Evolutionary conservation across 1,140 invertebrate genomes (phyloP), one percentile per base, ranked within the genome.

Genomic region (Heliconius nattereri): DNA sequence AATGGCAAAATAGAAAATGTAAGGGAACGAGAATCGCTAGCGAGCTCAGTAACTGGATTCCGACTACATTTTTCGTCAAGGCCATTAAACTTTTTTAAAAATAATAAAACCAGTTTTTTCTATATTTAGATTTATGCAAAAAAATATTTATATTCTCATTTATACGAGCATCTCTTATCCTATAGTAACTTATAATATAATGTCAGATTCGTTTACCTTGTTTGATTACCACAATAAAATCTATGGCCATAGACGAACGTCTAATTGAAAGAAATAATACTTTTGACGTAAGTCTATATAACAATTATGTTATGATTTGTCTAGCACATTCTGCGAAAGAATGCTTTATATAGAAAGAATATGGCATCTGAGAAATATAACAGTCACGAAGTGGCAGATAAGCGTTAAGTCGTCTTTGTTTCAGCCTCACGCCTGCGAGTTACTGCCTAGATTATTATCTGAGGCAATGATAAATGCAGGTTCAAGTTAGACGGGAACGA

Each of bases 401-500:
- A 83, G 78, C 78, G 76, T 77, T 76, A 82, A 80, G 82, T 85
- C 82, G 84, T 82, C 86, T 87, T 87, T 89, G 86, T 87, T 90
- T 82, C 80, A 83, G 83, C 89, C 90, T 91, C 90, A 91, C 87
- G 87, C 85, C 84, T 85, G 85, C 86, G 84, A 86, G 84, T 88
- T 88, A 81, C 85, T 81, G 86, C 73, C 81, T 81, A 85, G 86
- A 87, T 87, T 84, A 77, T 85, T 84, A 91, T 92, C 86, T 79
- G 49, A 88, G 81, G 84, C 88, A 86, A 83, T 89, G 91, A 90
- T 90, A 90, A 91, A 92, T 92, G 87, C 85, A 87, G 83, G 83
- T 81, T 84, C 74, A 78, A 84, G 78, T 79, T 82, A 74, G 75
- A 80, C 73, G 81, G 76, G 74, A 83, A 75, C 72, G 71, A 83